Conservation (phyloP, 1,140 invertebrate genomes). For the Drosophila bifasciata region DNA sequence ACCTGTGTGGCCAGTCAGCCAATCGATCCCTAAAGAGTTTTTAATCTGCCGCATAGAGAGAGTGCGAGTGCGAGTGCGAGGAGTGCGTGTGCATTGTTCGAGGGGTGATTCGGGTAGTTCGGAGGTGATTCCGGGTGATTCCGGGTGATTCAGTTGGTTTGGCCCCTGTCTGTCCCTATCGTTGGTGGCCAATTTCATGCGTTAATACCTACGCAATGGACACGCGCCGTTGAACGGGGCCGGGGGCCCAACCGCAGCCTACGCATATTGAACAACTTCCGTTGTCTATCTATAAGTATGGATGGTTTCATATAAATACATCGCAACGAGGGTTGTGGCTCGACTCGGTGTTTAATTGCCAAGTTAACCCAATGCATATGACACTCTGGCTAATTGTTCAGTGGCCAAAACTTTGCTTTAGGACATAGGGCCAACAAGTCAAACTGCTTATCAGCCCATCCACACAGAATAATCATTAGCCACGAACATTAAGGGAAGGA, state of each 20-base stretch:
- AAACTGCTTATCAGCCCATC: slow-evolving; percentile 23
- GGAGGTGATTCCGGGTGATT: slow-evolving; percentile 1
- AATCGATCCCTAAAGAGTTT: slow-evolving; percentile 61
- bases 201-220: slow-evolving; percentile 69
- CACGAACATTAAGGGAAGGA: slow-evolving; percentile 5
- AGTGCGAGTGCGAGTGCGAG: no score
- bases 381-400: slow-evolving; percentile 62
- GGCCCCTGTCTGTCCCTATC: slow-evolving; percentile 5
- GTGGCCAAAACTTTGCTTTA: slow-evolving; percentile 32
- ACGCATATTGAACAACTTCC: slow-evolving; percentile 80
- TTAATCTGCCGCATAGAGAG: slow-evolving; percentile 43
- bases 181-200: slow-evolving; percentile 74
- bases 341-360: slow-evolving; percentile 61
- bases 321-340: slow-evolving; percentile 20
- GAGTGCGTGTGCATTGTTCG: slow-evolving; percentile 22
- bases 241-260: slow-evolving; percentile 45
- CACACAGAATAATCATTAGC: slow-evolving; percentile 7
- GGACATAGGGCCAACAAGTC: slow-evolving; percentile 30
- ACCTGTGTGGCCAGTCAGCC: slow-evolving; percentile 46
- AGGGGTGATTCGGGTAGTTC: slow-evolving; percentile 4
- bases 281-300: slow-evolving; percentile 31
- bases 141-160: slow-evolving; percentile 9
- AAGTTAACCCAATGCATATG: slow-evolving; percentile 70
- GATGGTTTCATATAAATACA: slow-evolving; percentile 8
- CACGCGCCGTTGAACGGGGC: slow-evolving; percentile 63